Evolutionary conservation across 2,113 vertebrate species (phyloP).

Genomic region (Rousettus leschenaultii): DNA sequence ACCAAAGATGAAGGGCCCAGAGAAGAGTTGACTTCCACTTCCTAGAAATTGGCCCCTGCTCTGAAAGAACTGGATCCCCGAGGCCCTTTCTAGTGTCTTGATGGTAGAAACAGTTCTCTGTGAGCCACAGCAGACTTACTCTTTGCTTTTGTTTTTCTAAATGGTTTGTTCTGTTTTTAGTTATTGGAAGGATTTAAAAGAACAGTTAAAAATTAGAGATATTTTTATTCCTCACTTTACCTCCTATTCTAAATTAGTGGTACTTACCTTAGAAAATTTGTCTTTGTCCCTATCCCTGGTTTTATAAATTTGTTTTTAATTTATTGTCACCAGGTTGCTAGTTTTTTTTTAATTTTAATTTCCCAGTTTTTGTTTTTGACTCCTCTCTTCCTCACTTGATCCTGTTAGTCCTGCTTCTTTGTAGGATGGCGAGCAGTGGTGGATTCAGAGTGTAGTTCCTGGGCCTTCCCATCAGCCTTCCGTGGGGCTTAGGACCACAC

Average conservation of each 20-base stretch:
- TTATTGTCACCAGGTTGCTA: background rate
- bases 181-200: background rate
- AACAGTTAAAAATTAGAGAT: background rate
- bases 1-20: background rate
- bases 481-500: accelerated
- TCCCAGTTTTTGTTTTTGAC: background rate
- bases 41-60: background rate
- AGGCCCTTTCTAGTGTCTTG: background rate
- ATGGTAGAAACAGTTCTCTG: background rate
- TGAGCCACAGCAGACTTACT: background rate
- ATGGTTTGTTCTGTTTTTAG: background rate
- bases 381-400: background rate
- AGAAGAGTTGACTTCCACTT: accelerated
- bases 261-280: background rate
- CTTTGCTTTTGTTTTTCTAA: background rate
- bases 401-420: no score
- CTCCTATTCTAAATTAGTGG: background rate
- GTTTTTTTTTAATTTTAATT: background rate
- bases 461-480: background rate
- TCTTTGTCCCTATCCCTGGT: background rate
- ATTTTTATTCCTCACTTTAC: background rate
- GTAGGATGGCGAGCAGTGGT: background rate
- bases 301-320: background rate
- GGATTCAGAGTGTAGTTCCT: no score
- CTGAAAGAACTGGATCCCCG: background rate